Conservation (phyloP, 1,140 invertebrate genomes). For the Mactra quadrangularis region DNA sequence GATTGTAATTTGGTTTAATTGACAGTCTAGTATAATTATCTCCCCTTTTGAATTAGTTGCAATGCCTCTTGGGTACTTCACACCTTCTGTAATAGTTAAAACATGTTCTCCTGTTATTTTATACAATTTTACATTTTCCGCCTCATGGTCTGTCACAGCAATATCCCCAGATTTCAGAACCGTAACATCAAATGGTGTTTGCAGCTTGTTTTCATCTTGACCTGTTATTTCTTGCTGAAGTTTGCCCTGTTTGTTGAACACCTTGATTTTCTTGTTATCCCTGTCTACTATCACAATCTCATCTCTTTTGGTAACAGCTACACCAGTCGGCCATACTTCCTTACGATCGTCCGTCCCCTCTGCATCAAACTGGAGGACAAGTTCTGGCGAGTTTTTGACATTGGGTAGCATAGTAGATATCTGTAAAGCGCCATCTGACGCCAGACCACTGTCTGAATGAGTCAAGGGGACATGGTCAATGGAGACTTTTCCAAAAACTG, state of each 20-base stretch:
- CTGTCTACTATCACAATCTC: conserved; percentile 77
- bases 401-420: conserved; percentile 71
- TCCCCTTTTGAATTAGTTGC: conserved; percentile 74
- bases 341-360: conserved; percentile 66
- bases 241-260: conserved; percentile 69
- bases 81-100: conserved; percentile 70
- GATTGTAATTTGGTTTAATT: conserved; percentile 69
- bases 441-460: conserved; percentile 62
- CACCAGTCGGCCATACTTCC: conserved; percentile 80
- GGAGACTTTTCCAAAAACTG: conserved; percentile 73
- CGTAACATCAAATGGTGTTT: conserved; percentile 77
- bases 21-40: conserved; percentile 79
- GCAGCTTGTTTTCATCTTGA: conserved; percentile 65
- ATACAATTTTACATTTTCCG: conserved; percentile 78
- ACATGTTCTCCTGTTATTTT: conserved; percentile 68
- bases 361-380: conserved; percentile 66
- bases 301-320: conserved; percentile 66
- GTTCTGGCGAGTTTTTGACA: conserved; percentile 63
- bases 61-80: conserved; percentile 80
- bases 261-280: conserved; percentile 79
- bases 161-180: conserved; percentile 77
- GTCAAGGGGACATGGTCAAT: conserved; percentile 63
- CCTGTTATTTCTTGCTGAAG: conserved; percentile 70
- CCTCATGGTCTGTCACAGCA: conserved; percentile 78
- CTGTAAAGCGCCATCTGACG: conserved; percentile 45